Percentiles rank a stretch among this genome's conserved stretches.
Evolutionary conservation across 1,140 invertebrate genomes (phyloP).

Genomic region (Araneus ventricosus): DNA sequence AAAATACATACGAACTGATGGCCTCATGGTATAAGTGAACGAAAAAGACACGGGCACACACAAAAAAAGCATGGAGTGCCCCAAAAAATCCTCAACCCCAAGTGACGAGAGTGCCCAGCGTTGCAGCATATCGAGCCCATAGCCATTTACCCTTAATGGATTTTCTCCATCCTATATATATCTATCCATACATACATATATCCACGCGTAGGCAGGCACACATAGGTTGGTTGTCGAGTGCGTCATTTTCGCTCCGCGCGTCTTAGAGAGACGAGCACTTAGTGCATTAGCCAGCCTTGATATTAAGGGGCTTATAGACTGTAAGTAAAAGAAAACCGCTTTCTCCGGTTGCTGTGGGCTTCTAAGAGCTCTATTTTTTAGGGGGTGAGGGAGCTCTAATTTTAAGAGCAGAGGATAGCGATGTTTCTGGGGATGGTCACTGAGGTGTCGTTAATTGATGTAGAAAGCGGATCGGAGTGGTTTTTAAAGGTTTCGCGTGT

Average conservation of each 20-base stretch:
- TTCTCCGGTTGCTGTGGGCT: background rate
- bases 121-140: slow-evolving; percentile 15
- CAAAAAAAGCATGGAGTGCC: background rate
- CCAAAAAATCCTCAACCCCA: slow-evolving; percentile 17
- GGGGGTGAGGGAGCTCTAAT: slow-evolving; percentile 19
- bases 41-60: background rate
- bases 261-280: slow-evolving; percentile 32
- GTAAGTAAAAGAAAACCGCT: slow-evolving; percentile 50
- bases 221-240: slow-evolving; percentile 5
- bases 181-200: slow-evolving; percentile 13
- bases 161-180: slow-evolving; percentile 48
- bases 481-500: slow-evolving; percentile 6
- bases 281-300: slow-evolving; percentile 52
- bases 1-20: background rate
- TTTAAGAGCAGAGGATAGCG: background rate
- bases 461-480: background rate
- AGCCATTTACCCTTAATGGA: slow-evolving; percentile 62
- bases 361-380: slow-evolving; percentile 6
- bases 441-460: slow-evolving; percentile 53
- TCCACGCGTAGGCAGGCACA: background rate
- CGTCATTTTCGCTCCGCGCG: slow-evolving; percentile 31
- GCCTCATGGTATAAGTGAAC: background rate
- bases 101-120: slow-evolving; percentile 43
- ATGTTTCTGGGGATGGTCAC: slow-evolving; percentile 28
- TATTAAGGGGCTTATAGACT: slow-evolving; percentile 57